These are phyloP conservation scores for Rosalia funebris DNA, from an alignment of 2,888 invertebrate species.

Conservation along the genomic window DNA sequence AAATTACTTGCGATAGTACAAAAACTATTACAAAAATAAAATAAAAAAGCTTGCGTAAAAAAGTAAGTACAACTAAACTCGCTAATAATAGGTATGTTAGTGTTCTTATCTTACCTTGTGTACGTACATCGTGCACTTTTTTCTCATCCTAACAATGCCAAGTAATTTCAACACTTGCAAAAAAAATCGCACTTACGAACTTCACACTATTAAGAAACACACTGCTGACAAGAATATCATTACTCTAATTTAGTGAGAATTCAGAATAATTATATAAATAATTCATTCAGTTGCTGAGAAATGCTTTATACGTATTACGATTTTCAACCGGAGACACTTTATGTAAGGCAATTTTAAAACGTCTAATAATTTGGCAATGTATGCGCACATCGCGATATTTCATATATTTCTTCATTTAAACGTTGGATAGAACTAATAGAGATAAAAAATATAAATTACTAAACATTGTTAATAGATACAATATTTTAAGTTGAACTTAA, in stretches of 20 bases:
- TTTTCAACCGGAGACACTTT: not conserved
- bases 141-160: conserved; percentile 17
- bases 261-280: conserved; percentile 34
- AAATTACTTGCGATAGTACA: no score
- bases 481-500: conserved; percentile 24
- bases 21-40: no score
- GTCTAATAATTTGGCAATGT: not conserved
- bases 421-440: not conserved
- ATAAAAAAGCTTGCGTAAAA: no score
- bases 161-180: conserved; percentile 6
- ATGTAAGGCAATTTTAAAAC: not conserved
- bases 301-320: not conserved
- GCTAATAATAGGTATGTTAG: no score
- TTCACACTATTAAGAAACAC: conserved; percentile 10
- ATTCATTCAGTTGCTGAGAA: conserved; percentile 32
- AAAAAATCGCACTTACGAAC: conserved; percentile 7
- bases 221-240: conserved; percentile 46
- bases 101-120: conserved; percentile 31
- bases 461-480: conserved; percentile 7
- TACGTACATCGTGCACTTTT: conserved; percentile 7
- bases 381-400: not conserved
- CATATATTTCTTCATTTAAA: not conserved
- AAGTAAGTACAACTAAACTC: no score
- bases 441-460: no score
- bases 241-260: conserved; percentile 43